Base-by-base conservation (phyloP, 2,888 invertebrate species). In the Pharmacophagus antenor region DNA sequence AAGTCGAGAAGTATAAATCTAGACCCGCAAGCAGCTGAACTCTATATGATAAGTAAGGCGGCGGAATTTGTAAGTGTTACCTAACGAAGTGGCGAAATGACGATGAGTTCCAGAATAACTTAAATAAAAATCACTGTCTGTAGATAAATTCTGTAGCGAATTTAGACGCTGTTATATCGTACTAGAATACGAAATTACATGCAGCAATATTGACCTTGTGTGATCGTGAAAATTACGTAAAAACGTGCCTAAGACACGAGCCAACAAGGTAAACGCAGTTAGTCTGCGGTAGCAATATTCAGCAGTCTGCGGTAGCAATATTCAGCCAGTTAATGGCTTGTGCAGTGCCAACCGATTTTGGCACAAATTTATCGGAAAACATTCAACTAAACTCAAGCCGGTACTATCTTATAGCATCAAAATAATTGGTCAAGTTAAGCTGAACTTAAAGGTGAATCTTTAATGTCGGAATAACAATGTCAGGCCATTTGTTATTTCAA, bases 31-130 rank as follows among this genome's bases (percentile, higher is more conserved):
- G 77, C 82, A 0, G 59, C 66, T 0, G 85, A 86, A 0, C 84
- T 84, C 65, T 86, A 72, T 60, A 17, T 47, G 2, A 82, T 72
- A 47, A 63, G 64, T 0, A 76, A 62, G 51, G 76, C 78, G 2
- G 74, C 75, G 0, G 74, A 77, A 41, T 90, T 85, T 73, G 89
- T 89, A 42, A 81, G 88, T 79, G 51, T 41, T 41, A n/a, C n/a
- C n/a, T n/a, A n/a, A n/a, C n/a, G n/a, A n/a, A n/a, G n/a, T n/a
- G n/a, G n/a, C n/a, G n/a, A n/a, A n/a, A n/a, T n/a, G n/a, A n/a
- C n/a, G n/a, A n/a, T n/a, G n/a, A n/a, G n/a, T n/a, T n/a, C n/a
- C n/a, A n/a, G n/a, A n/a, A n/a, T n/a, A n/a, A n/a, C n/a, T n/a
- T n/a, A n/a, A n/a, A n/a, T n/a, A n/a, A n/a, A n/a, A n/a, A n/a